Evolutionary conservation across 2,888 invertebrate species (phyloP).

Genomic region (Eumerus sabulonum): DNA sequence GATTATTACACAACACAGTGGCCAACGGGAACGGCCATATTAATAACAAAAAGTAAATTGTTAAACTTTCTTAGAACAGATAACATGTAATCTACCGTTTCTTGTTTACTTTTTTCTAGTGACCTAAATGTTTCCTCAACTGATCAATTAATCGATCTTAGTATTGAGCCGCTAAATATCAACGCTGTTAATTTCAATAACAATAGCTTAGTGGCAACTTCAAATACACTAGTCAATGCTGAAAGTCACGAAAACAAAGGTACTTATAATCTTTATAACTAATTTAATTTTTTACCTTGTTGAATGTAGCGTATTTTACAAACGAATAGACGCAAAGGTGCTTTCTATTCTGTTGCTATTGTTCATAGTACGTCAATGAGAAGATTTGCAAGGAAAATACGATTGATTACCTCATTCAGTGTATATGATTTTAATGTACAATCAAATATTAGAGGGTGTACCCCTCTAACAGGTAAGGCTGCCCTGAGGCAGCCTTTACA

Average conservation of each 20-base stretch:
- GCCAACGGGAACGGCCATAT: constrained; percentile 79
- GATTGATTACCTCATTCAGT: no score
- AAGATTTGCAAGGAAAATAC: no score
- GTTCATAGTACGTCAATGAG: no score
- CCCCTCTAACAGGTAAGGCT: no score
- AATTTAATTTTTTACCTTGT: no score
- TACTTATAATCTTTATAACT: constrained; percentile 53
- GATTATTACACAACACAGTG: constrained; percentile 71
- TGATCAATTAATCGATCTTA: constrained; percentile 78
- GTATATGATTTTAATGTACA: no score
- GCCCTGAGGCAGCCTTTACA: no score
- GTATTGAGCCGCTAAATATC: constrained; percentile 78
- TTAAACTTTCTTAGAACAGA: neutral
- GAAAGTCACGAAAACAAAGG: constrained; percentile 80
- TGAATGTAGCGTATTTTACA: no score
- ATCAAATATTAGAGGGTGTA: no score
- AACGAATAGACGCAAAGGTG: no score
- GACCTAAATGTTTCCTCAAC: constrained; percentile 76
- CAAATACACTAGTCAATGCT: constrained; percentile 79
- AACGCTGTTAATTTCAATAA: constrained; percentile 75
- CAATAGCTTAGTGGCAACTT: constrained; percentile 77
- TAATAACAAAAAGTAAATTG: constrained; percentile 77
- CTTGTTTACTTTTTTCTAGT: constrained; percentile 70
- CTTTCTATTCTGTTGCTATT: no score
- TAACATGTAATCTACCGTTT: neutral